A percentile compares a stretch with the other conserved stretches of the same genome.
Evolutionary conservation across 2,797 vertebrate genomes (phyloP).

Genomic region (Liasis olivaceus): DNA sequence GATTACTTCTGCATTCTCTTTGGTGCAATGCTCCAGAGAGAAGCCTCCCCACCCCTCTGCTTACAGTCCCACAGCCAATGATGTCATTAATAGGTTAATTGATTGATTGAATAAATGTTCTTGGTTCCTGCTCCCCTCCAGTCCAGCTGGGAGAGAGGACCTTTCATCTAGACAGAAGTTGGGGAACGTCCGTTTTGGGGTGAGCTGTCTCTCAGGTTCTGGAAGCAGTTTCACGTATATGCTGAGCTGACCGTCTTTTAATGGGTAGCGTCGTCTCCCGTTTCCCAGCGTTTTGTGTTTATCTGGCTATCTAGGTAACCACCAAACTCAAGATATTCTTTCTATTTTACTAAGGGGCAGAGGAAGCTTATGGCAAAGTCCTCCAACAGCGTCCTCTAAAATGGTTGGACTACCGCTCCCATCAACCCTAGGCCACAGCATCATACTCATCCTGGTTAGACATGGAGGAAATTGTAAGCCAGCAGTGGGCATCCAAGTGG

Average conservation of each 20-base stretch:
- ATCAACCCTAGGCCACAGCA: too few relatives aligned
- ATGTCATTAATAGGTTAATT: background rate
- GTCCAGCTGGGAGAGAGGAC: background rate
- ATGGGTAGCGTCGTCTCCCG: background rate
- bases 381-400: too few relatives aligned
- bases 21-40: background rate
- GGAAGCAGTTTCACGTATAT: background rate
- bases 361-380: too few relatives aligned
- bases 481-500: too few relatives aligned
- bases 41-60: fast-evolving
- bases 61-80: background rate
- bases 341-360: too few relatives aligned
- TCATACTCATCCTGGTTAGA: too few relatives aligned
- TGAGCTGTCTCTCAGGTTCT: background rate
- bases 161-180: background rate
- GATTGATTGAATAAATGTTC: background rate
- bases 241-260: background rate
- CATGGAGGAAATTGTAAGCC: too few relatives aligned
- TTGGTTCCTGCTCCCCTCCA: background rate
- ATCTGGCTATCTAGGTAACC: background rate
- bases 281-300: background rate
- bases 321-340: background rate
- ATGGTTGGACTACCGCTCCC: too few relatives aligned
- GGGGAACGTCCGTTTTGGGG: too few relatives aligned
- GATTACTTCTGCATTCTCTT: fast-evolving